Conservation (phyloP, 92 coral and sea anemone genomes). For the Meandrina meandrites region DNA sequence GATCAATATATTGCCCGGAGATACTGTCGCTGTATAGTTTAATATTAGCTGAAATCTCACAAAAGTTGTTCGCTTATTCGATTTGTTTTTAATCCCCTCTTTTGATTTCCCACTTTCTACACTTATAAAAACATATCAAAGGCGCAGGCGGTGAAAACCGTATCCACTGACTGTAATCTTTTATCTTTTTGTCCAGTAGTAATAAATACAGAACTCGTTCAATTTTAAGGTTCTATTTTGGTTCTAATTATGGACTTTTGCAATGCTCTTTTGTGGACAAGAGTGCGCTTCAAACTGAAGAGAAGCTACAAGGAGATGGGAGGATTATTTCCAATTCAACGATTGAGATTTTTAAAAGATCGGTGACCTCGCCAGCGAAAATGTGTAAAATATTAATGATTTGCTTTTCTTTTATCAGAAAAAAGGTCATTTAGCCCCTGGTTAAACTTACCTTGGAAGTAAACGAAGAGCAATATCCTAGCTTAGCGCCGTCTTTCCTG, state of each 20-base stretch:
- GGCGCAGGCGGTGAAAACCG: not conserved
- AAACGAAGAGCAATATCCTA: not conserved
- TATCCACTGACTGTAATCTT: not conserved
- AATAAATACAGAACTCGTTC: not conserved
- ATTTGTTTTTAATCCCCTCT: not conserved
- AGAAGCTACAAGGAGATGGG: not conserved
- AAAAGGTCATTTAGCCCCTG: not conserved
- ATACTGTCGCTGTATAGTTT: not conserved
- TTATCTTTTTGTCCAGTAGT: not conserved
- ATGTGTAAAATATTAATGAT: not conserved
- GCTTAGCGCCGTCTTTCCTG: not conserved
- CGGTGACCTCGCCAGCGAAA: not conserved
- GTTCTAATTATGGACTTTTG: not conserved
- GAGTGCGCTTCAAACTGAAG: not conserved
- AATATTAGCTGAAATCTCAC: not conserved
- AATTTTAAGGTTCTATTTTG: not conserved
- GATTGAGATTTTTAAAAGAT: not conserved
- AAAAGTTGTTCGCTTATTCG: not conserved
- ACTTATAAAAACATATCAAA: not conserved
- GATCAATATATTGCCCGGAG: not conserved
- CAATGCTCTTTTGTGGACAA: not conserved
- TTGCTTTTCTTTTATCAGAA: not conserved
- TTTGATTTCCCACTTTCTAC: not conserved
- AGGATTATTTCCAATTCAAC: too few relatives aligned
- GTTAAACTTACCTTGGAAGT: conserved; percentile 18